Percentiles rank a stretch among this genome's conserved stretches.
phyloP scores from a whole-genome alignment of 2,797 vertebrate species.

The Dryobates pubescens region DNA sequence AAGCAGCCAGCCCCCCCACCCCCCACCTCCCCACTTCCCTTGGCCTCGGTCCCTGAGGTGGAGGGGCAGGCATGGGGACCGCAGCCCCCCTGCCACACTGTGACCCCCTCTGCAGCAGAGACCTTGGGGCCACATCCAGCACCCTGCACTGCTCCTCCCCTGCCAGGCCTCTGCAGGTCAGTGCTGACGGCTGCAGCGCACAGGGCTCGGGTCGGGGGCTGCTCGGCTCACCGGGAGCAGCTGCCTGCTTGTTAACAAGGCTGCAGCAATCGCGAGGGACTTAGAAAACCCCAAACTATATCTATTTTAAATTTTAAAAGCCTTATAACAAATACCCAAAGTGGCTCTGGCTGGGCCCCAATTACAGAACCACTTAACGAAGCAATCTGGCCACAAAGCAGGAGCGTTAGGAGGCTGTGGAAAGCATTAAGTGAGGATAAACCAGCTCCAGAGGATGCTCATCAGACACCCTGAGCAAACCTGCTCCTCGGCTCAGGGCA shows the following conservation, averaged over 20 bases:
- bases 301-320: neutral
- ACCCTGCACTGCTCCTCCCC: rapidly evolving
- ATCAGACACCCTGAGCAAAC: neutral
- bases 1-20: neutral
- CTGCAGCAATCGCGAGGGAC: neutral
- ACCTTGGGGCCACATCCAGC: neutral
- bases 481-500: neutral
- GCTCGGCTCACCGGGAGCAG: neutral
- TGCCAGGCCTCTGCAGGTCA: neutral
- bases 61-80: neutral
- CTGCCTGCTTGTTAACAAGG: neutral
- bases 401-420: neutral
- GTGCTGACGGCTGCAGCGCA: neutral
- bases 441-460: neutral
- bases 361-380: neutral
- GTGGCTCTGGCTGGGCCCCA: neutral
- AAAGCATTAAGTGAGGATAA: neutral
- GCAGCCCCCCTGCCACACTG: rapidly evolving
- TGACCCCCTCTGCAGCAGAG: neutral
- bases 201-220: neutral
- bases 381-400: slow-evolving; percentile 1
- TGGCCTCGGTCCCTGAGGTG: rapidly evolving
- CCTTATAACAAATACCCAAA: neutral
- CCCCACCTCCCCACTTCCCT: neutral
- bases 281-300: neutral